phyloP scores from a whole-genome alignment of 2,888 invertebrate species.

The Tiphia femorata region DNA sequence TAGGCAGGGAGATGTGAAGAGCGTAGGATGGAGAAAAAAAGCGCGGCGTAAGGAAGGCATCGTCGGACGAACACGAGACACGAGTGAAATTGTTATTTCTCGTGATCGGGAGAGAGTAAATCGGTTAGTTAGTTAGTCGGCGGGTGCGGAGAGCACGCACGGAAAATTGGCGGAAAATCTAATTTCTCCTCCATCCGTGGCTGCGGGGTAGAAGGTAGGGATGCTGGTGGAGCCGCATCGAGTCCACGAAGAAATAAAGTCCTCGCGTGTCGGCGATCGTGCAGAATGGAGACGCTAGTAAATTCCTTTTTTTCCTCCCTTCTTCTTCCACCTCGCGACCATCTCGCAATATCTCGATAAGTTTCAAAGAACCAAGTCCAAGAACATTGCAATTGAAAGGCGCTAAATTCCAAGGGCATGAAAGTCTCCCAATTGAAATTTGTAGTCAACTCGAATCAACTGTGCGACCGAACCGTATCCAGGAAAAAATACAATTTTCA shows the following conservation, averaged over 20 bases:
- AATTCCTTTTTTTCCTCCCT: neutral
- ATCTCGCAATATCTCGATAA: neutral
- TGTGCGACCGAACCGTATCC: no score
- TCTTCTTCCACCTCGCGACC: no score
- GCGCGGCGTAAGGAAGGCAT: no score
- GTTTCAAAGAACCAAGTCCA: no score
- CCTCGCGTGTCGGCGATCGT: neutral
- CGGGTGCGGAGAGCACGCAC: slow-evolving; percentile 10
- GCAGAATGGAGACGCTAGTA: neutral
- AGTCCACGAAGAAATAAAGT: slow-evolving; percentile 5
- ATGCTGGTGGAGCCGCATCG: neutral
- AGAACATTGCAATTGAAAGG: no score
- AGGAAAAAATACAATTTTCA: no score
- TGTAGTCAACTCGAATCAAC: no score
- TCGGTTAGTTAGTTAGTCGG: slow-evolving; percentile 29
- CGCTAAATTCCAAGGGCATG: no score
- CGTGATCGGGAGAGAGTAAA: slow-evolving; percentile 30
- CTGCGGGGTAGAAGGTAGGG: neutral
- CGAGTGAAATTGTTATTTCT: slow-evolving; percentile 37
- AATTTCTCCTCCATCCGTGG: slow-evolving; percentile 17
- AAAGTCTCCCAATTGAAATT: no score
- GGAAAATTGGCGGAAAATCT: slow-evolving; percentile 36
- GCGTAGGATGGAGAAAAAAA: no score
- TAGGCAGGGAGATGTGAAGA: no score
- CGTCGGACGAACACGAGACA: no score